phyloP scores from a whole-genome alignment of 2,888 invertebrate species.

The Pollenia amentaria region DNA sequence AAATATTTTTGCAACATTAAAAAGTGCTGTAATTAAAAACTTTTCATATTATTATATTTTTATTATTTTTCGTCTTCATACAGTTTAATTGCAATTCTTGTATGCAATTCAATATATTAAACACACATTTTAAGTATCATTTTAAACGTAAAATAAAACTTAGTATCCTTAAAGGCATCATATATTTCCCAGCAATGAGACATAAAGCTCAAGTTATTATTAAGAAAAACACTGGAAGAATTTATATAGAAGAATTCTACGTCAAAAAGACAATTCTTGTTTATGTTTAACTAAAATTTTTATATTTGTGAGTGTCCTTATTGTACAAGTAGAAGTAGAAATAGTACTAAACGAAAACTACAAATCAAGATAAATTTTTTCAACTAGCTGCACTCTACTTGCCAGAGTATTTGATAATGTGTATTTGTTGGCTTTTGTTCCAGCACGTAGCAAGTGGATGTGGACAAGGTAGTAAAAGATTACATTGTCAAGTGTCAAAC shows the following conservation, averaged over 20 bases:
- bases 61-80: background rate
- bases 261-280: no score
- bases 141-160: conserved; percentile 19
- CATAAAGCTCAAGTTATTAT: background rate
- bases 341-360: no score
- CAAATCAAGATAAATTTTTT: no score
- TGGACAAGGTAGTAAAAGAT: conserved; percentile 20
- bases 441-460: background rate
- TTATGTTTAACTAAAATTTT: no score
- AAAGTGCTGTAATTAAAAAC: background rate
- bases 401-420: no score
- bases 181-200: background rate
- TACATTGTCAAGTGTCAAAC: conserved; percentile 14
- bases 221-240: background rate
- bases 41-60: background rate
- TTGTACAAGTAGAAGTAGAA: no score
- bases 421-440: background rate
- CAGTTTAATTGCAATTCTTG: conserved; percentile 15
- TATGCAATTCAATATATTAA: conserved; percentile 22
- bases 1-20: conserved; percentile 27
- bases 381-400: no score
- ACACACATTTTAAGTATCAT: conserved; percentile 30
- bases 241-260: no score
- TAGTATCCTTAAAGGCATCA: conserved; percentile 12
- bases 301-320: no score